Base-by-base conservation (phyloP, 2,888 invertebrate species). In the Drosophila sordidula region DNA sequence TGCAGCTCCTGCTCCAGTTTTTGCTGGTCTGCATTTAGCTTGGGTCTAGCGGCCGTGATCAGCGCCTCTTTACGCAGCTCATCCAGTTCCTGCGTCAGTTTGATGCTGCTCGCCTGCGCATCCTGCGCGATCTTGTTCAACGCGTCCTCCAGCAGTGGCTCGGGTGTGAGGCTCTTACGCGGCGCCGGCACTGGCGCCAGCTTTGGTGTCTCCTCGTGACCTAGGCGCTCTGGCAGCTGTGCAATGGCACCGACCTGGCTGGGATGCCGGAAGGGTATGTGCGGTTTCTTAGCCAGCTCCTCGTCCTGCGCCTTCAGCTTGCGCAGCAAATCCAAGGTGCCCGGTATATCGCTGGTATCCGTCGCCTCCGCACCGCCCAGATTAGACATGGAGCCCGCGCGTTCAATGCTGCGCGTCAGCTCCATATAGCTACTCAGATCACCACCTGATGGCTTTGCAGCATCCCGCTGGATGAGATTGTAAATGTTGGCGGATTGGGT, bases 401-500 rank as follows among this genome's bases (percentile, higher is more conserved):
- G 94, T 89, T 94, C 94, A 55, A 95, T 90, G 26, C 93, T 93
- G 12, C 93, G 91, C 39, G 93, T 91, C 80, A 94, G 92, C 71
- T 93, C 93, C 45, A 94, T 90, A 47, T 94, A 94, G 64, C 94
- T 94, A 39, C 93, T 93, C 8, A 94, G 93, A 92, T 91, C 91
- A 0, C 92, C 92, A 0, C 93, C 92, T 1, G 92, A 92, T 6
- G 91, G 93, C 61, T 92, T 92, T 0, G 91, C 91, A 0, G 92
- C 92, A 80, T 95, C 94, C 79, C 94, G 94, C 86, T 95, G 95
- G 65, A 96, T 95, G 87, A 96, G 93, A 69, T 95, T 95, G 66
- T 96, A 96, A 70, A 97, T 95, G 90, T 97, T 97, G 0, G 97
- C 97, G 0, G 97, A 97, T 50, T 96, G 93, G 3, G 97, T 97